Percentiles rank a stretch among this genome's conserved stretches.
phyloP scores from a whole-genome alignment of 2,888 invertebrate genomes.

The Rhynchonema sp. region DNA sequence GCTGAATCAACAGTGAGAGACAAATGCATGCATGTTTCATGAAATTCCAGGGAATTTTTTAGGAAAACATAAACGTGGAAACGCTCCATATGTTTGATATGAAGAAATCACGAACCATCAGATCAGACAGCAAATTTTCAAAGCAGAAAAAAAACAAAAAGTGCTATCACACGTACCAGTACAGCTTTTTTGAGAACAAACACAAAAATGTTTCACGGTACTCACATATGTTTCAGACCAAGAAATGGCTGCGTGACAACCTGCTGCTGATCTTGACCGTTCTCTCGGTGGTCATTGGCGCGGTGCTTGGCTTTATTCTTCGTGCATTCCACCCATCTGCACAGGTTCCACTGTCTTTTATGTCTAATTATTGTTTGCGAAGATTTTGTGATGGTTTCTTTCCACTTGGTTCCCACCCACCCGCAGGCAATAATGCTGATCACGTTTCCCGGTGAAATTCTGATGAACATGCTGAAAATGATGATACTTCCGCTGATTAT shows the following conservation, averaged over 20 bases:
- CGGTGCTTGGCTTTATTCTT: constrained; percentile 40
- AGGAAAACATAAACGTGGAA: neutral
- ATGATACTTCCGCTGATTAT: constrained; percentile 47
- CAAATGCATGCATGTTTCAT: neutral
- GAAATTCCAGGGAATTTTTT: neutral
- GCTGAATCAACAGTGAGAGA: too few species aligned
- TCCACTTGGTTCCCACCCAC: too few species aligned
- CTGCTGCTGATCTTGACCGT: constrained; percentile 42
- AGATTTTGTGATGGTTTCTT: too few species aligned
- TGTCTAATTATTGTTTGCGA: too few species aligned
- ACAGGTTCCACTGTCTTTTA: constrained; percentile 16
- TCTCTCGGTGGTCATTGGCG: constrained; percentile 40
- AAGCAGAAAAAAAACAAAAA: too few species aligned
- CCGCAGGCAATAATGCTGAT: constrained; percentile 39
- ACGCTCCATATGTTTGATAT: neutral
- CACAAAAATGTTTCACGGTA: neutral
- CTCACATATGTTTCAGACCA: constrained; percentile 12
- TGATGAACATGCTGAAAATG: constrained; percentile 49
- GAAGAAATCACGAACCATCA: neutral
- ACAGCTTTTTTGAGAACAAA: too few species aligned
- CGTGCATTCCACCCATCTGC: constrained; percentile 18
- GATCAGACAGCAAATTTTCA: neutral
- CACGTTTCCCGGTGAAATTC: constrained; percentile 46
- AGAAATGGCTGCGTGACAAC: constrained; percentile 36
- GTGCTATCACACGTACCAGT: too few species aligned